phyloP scores from a whole-genome alignment of 2,888 invertebrate genomes.

The Eucera pruinosa region DNA sequence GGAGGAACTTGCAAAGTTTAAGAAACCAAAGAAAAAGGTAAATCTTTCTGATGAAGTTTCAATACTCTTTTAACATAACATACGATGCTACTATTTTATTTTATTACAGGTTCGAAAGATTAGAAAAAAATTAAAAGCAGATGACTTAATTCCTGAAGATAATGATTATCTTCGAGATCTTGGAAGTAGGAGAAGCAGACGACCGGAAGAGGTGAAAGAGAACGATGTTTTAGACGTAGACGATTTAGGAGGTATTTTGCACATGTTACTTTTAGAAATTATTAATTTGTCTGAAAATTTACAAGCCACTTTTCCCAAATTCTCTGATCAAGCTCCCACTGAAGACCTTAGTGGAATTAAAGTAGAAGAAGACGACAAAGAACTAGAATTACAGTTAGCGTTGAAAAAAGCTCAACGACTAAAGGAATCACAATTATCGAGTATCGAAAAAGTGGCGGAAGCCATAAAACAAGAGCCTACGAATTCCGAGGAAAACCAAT shows the following conservation, averaged over 20 bases:
- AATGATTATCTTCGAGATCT: constrained; percentile 82
- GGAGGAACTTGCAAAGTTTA: constrained; percentile 94
- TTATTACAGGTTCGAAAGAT: constrained; percentile 86
- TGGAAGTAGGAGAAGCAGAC: constrained; percentile 84
- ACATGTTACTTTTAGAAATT: neutral
- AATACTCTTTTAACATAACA: neutral
- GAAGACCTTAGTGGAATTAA: constrained; percentile 85
- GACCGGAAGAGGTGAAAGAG: constrained; percentile 79
- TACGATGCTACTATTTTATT: neutral
- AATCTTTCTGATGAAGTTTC: neutral
- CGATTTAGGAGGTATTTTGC: constrained; percentile 86
- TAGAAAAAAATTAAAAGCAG: constrained; percentile 88
- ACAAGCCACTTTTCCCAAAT: neutral
- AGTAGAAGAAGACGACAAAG: constrained; percentile 89
- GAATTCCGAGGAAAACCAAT: constrained; percentile 69
- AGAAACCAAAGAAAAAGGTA: constrained; percentile 93
- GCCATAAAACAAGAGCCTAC: constrained; percentile 85
- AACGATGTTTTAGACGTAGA: constrained; percentile 85
- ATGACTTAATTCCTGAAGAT: constrained; percentile 87
- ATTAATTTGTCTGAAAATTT: constrained; percentile 17
- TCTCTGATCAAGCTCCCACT: constrained; percentile 63
- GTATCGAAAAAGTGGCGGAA: constrained; percentile 87
- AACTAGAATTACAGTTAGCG: constrained; percentile 88
- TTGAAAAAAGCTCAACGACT: constrained; percentile 90
- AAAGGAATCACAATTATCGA: constrained; percentile 86